Conservation (phyloP, 2,797 vertebrate species). For the Chelon auratus region DNA sequence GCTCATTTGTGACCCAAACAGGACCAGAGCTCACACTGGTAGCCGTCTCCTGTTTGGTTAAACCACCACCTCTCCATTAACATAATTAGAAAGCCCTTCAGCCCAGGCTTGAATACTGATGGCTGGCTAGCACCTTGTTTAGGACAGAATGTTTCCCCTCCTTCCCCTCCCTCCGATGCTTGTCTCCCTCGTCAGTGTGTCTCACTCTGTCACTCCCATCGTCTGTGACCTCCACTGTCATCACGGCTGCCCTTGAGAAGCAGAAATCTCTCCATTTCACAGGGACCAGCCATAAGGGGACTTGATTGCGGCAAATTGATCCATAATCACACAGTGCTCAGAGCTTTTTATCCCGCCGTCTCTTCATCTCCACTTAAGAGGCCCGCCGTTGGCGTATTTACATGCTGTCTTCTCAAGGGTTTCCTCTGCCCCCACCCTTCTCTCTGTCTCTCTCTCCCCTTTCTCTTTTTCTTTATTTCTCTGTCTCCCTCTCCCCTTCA, state of each 20-base stretch:
- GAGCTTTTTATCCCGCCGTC: slow-evolving; percentile 81
- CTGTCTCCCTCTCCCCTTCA: slow-evolving; percentile 38
- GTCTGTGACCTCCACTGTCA: slow-evolving; percentile 80
- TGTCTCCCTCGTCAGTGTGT: slow-evolving; percentile 44
- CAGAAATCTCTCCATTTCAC: slow-evolving; percentile 83
- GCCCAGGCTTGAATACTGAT: slow-evolving; percentile 48
- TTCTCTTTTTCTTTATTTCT: slow-evolving; percentile 27
- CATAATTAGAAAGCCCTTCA: slow-evolving; percentile 73
- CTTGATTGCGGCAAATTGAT: slow-evolving; percentile 89
- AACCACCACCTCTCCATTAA: slow-evolving; percentile 62
- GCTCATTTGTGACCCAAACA: slow-evolving; percentile 36
- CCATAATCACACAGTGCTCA: slow-evolving; percentile 84
- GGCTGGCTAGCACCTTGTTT: slow-evolving; percentile 55
- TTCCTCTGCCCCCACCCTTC: slow-evolving; percentile 63
- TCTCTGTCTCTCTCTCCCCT: slow-evolving; percentile 17
- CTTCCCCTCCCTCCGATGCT: slow-evolving; percentile 36
- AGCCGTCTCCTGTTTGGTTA: slow-evolving; percentile 29
- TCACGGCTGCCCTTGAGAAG: slow-evolving; percentile 78
- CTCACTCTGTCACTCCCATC: slow-evolving; percentile 70
- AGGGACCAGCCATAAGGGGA: slow-evolving; percentile 78
- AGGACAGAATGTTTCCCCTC: slow-evolving; percentile 47
- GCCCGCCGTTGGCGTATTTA: slow-evolving; percentile 80
- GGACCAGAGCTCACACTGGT: slow-evolving; percentile 29
- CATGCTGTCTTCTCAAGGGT: slow-evolving; percentile 83
- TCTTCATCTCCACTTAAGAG: slow-evolving; percentile 83